phyloP scores from a whole-genome alignment of 2,888 invertebrate species.

The Cheilosia scutellata region DNA sequence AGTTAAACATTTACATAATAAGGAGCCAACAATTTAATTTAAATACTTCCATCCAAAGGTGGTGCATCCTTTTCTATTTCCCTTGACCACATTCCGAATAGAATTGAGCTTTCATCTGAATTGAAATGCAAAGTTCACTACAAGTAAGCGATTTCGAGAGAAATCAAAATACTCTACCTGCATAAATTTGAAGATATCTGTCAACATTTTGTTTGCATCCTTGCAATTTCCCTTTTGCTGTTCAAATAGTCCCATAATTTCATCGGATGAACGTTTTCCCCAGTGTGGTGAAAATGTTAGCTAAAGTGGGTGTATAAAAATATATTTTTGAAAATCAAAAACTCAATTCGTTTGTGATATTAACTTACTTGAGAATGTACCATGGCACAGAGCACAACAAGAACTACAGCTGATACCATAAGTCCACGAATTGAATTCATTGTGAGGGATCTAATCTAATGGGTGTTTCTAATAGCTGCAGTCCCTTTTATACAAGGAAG shows the following conservation, averaged over 20 bases:
- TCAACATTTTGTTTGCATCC: conserved; percentile 35
- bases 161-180: conserved; percentile 21
- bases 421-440: conserved; percentile 49
- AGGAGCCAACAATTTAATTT: conserved; percentile 41
- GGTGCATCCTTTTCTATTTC: neutral
- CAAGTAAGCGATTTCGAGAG: neutral
- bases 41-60: neutral
- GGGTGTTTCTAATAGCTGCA: neutral
- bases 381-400: conserved; percentile 31
- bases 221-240: conserved; percentile 18
- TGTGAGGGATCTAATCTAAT: conserved; percentile 36
- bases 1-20: neutral
- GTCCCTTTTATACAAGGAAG: conserved; percentile 46
- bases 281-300: conserved; percentile 57
- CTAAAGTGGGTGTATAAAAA: neutral
- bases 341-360: neutral
- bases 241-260: conserved; percentile 13
- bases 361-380: conserved; percentile 44
- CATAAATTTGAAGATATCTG: conserved; percentile 43
- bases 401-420: conserved; percentile 16
- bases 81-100: conserved; percentile 20
- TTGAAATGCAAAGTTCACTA: neutral
- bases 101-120: conserved; percentile 38
- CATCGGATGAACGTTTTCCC: conserved; percentile 41
- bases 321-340: neutral